These are phyloP conservation scores for Rotaria macrura DNA, from an alignment of 2,888 invertebrate species.

Conservation along the genomic window DNA sequence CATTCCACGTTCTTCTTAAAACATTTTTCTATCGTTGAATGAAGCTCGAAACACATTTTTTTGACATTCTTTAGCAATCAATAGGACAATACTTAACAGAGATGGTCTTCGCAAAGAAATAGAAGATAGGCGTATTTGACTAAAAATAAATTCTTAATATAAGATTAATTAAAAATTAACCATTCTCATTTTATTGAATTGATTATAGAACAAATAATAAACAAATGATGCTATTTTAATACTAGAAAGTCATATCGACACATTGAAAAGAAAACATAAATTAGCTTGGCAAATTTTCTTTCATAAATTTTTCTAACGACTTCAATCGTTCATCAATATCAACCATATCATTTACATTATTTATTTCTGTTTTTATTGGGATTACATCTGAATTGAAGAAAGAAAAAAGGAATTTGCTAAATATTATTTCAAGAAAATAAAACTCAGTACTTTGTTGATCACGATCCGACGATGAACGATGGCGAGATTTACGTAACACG, in stretches of 20 bases:
- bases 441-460: background rate
- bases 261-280: background rate
- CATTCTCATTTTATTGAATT: background rate
- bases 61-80: no score
- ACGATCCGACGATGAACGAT: background rate
- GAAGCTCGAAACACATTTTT: no score
- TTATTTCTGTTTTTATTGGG: background rate
- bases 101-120: no score
- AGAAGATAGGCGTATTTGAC: no score
- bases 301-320: background rate
- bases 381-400: background rate
- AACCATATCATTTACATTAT: background rate
- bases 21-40: no score
- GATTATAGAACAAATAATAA: background rate
- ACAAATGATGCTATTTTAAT: background rate
- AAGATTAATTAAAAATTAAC: no score
- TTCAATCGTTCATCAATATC: background rate
- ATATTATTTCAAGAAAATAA: background rate
- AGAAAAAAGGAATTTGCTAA: background rate
- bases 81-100: no score
- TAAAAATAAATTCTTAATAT: no score
- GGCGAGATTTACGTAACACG: background rate
- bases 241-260: background rate
- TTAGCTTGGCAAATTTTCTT: background rate
- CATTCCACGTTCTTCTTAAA: no score